Conservation (phyloP, 1,140 invertebrate species). For the Drosophila busckii region DNA sequence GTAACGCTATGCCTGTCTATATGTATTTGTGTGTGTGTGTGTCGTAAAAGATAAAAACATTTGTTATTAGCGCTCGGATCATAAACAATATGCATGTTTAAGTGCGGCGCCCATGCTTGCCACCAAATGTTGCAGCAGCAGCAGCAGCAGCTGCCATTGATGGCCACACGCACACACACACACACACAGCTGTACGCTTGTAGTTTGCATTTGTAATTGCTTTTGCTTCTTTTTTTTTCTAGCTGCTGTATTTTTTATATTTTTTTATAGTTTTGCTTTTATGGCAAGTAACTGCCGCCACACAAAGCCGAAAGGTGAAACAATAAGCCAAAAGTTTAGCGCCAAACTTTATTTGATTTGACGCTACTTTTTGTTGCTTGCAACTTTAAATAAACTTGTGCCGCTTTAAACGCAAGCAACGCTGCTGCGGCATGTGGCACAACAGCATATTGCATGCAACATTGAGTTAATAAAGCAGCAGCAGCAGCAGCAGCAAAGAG, state of each 20-base stretch:
- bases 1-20: too few species aligned
- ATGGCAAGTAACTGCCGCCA: conserved; percentile 50
- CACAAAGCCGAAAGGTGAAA: conserved; percentile 29
- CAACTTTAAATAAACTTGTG: too few species aligned
- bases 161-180: background rate
- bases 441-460: too few species aligned
- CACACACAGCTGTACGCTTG: conserved; percentile 50
- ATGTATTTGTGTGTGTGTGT: conserved; percentile 22
- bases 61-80: conserved; percentile 58
- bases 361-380: conserved; percentile 10
- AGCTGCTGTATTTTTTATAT: conserved; percentile 7
- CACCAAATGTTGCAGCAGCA: too few species aligned
- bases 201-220: conserved; percentile 74
- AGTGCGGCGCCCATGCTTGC: too few species aligned
- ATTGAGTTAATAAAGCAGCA: too few species aligned
- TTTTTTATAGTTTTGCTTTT: conserved; percentile 63
- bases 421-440: too few species aligned
- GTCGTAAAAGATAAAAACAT: conserved; percentile 55
- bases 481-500: too few species aligned
- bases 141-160: conserved; percentile 14
- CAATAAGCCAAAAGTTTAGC: conserved; percentile 52
- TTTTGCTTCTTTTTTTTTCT: conserved; percentile 38
- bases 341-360: too few species aligned
- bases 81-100: conserved; percentile 57
- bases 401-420: too few species aligned